phyloP scores from a whole-genome alignment of 1,140 invertebrate species.

The Drosophila takahashii region DNA sequence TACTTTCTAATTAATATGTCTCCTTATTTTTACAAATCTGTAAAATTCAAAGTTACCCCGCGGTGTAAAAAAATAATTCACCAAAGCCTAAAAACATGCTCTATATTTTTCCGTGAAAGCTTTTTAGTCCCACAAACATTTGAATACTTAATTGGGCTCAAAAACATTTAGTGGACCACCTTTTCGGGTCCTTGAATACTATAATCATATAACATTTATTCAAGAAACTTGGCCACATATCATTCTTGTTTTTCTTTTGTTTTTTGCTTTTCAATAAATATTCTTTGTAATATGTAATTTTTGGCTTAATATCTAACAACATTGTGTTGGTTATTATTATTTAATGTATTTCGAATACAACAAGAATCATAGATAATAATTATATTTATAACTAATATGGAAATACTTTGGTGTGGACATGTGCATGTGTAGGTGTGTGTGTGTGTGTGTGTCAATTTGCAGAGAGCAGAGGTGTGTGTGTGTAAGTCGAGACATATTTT shows the following conservation, averaged over 20 bases:
- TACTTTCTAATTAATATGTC: neutral
- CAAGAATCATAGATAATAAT: conserved; percentile 48
- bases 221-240: conserved; percentile 51
- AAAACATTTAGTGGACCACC: conserved; percentile 16
- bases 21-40: neutral
- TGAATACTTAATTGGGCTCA: conserved; percentile 45
- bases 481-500: conserved; percentile 15
- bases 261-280: conserved; percentile 51
- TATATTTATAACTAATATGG: conserved; percentile 40
- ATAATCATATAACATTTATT: conserved; percentile 64
- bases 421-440: conserved; percentile 8
- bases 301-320: conserved; percentile 61
- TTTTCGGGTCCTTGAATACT: conserved; percentile 34
- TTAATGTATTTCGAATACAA: conserved; percentile 55
- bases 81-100: conserved; percentile 47
- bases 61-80: neutral
- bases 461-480: conserved; percentile 9
- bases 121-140: fast-evolving
- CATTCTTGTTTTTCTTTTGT: conserved; percentile 29
- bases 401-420: conserved; percentile 57
- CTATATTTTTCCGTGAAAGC: neutral
- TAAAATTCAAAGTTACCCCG: neutral
- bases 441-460: conserved; percentile 20
- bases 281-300: conserved; percentile 32
- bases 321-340: conserved; percentile 42